Base-by-base conservation (phyloP, 2,888 invertebrate genomes). In the Hypomecis atomaria region DNA sequence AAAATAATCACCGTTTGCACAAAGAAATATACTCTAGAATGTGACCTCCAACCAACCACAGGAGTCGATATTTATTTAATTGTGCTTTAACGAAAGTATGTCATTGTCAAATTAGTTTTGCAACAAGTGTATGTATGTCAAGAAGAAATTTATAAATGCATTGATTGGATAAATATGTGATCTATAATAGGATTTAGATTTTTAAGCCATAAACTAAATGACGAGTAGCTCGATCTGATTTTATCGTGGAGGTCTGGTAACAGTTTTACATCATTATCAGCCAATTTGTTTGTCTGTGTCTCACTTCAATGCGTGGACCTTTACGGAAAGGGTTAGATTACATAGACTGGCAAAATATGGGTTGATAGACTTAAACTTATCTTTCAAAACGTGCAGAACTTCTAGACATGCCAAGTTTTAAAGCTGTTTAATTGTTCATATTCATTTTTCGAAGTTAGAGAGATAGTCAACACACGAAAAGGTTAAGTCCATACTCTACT, bases 81-180 rank as follows among this genome's bases (percentile, higher is more conserved):
- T 59, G 50, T 74, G 71, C 79, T 78, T 47, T 75, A 75, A 56
- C n/a, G 83, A 88, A 90, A 88, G 87, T 85, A 71, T 88, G 90
- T 86, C 90, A 90, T 70, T 88, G 90, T 85, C 86, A 83, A 62
- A 62, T 23, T 48, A 50, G 70, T 86, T 84, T 84, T 80, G 75
- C 76, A 81, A 85, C 70, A 59, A 44, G 48, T 59, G 60, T 67
- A 82, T 81, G 78, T 78, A 64, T 84, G 84, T 84, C 85, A 83
- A 84, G 84, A 81, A 74, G 78, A 73, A 70, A 71, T 74, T 71
- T 71, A 59, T 63, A 54, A 71, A 67, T 59, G 48, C 57, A 64
- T 68, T 70, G 75, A 74, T 64, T 49, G 38, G 34, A 50, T 61
- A 52, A 67, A 61, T 61, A 63, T 50, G 62, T 43, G 37, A 23